Conservation (phyloP, 2,888 invertebrate species). For the Unio delphinus region DNA sequence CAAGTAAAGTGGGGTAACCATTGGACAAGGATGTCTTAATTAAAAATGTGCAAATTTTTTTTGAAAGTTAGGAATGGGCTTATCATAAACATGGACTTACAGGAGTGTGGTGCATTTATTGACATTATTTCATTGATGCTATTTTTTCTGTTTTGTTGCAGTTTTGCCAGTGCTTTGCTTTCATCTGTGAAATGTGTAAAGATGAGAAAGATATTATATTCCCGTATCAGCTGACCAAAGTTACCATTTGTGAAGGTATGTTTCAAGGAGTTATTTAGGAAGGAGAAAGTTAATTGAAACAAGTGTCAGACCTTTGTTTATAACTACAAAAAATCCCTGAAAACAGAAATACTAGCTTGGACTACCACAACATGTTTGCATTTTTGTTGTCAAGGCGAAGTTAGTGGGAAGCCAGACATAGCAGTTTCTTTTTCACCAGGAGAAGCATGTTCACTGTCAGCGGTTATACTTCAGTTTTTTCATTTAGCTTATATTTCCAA, state of each 20-base stretch:
- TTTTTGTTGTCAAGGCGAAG: no score
- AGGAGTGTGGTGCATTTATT: background rate
- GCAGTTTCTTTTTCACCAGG: no score
- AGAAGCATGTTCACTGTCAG: no score
- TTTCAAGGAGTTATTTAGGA: background rate
- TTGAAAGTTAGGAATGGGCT: no score
- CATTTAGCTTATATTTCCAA: no score
- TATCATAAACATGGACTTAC: no score
- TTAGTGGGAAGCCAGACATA: no score
- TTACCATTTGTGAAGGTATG: slow-evolving; percentile 61
- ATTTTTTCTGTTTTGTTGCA: slow-evolving; percentile 32
- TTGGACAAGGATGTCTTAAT: no score
- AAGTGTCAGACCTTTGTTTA: background rate
- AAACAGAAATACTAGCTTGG: no score
- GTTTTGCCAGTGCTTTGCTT: slow-evolving; percentile 69
- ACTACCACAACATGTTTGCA: background rate
- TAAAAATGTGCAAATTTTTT: no score
- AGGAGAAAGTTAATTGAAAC: background rate
- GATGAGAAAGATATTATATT: slow-evolving; percentile 64
- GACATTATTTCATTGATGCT: background rate
- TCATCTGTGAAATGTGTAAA: slow-evolving; percentile 69
- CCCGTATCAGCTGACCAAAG: slow-evolving; percentile 67
- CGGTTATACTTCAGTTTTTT: no score
- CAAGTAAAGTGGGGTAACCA: no score
- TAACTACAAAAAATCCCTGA: background rate